Conservation (phyloP, 1,140 invertebrate species). For the Drosophila hydei region DNA sequence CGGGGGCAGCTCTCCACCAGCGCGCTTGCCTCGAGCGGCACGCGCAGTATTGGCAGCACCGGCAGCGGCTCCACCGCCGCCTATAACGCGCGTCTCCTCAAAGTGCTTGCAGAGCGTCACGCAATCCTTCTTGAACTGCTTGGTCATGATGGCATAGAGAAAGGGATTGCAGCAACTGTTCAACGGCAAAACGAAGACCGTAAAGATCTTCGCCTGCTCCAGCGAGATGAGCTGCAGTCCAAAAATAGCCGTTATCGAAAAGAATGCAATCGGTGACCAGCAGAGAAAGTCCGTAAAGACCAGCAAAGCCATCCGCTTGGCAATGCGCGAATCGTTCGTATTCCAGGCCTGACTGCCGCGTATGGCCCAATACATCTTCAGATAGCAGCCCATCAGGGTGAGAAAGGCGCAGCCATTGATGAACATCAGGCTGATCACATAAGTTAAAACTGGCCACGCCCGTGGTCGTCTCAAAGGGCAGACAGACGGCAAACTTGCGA, state of each 20-base stretch:
- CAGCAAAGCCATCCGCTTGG: conserved; percentile 97
- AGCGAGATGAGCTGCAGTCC: conserved; percentile 94
- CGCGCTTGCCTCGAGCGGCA: conserved; percentile 56
- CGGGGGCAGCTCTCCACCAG: conserved; percentile 70
- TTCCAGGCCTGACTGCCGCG: conserved; percentile 98
- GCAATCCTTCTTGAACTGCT: conserved; percentile 99
- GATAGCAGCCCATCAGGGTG: conserved; percentile 97
- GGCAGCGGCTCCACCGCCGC: conserved; percentile 64
- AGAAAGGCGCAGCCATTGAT: conserved; percentile 97
- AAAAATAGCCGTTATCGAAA: conserved; percentile 96
- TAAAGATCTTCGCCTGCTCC: conserved; percentile 98
- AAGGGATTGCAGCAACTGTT: conserved; percentile 99
- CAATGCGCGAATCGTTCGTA: conserved; percentile 98
- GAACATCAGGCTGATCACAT: conserved; percentile 97
- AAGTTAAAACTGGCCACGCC: conserved; percentile 90
- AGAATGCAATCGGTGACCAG: conserved; percentile 99
- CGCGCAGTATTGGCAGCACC: conserved; percentile 84
- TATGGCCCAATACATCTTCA: conserved; percentile 98
- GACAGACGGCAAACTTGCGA: conserved; percentile 97
- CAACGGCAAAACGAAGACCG: conserved; percentile 96
- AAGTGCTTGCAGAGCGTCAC: conserved; percentile 97
- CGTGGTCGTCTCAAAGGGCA: conserved; percentile 95
- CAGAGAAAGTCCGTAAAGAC: conserved; percentile 99
- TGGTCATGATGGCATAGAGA: conserved; percentile 97
- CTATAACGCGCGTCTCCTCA: conserved; percentile 94